A percentile compares a stretch with the other conserved stretches of the same genome.
Conservation (phyloP, 2,888 invertebrate genomes). For the Isotomurus palustris region DNA sequence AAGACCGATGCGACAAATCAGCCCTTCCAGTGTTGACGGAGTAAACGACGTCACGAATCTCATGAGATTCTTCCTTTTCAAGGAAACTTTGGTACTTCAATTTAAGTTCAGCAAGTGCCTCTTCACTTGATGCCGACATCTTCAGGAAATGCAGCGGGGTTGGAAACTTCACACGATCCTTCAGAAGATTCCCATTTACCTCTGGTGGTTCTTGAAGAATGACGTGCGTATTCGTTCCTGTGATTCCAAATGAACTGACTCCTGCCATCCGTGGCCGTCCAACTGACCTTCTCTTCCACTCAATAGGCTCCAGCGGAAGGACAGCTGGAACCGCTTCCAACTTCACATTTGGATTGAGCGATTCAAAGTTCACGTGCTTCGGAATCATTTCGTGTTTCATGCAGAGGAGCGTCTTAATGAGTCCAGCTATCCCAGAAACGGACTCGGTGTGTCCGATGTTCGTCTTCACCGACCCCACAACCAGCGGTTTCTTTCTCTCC, state of each 20-base stretch:
- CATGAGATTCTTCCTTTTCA: background rate
- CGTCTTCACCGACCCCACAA: conserved; percentile 8
- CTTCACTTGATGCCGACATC: conserved; percentile 6
- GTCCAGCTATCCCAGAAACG: conserved; percentile 8
- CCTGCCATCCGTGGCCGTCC: conserved; percentile 9
- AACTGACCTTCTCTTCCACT: no score
- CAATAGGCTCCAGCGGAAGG: background rate
- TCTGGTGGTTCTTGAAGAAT: conserved; percentile 7
- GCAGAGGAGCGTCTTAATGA: conserved; percentile 1
- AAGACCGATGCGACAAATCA: conserved; percentile 4
- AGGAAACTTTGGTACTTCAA: background rate
- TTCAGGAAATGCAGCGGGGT: background rate
- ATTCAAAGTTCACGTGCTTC: background rate
- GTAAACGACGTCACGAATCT: background rate
- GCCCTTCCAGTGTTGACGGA: conserved; percentile 8
- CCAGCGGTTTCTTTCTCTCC: background rate
- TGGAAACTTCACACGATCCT: no score
- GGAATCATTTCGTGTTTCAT: conserved; percentile 9
- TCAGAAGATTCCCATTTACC: no score
- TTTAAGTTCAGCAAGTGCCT: background rate
- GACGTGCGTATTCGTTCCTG: conserved; percentile 4
- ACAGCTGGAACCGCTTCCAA: conserved; percentile 2
- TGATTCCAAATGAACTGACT: conserved; percentile 9
- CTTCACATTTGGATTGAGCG: conserved; percentile 3
- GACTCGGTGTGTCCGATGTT: conserved; percentile 16